Conservation (phyloP, 2,888 invertebrate genomes). For the Perdita meconis region DNA sequence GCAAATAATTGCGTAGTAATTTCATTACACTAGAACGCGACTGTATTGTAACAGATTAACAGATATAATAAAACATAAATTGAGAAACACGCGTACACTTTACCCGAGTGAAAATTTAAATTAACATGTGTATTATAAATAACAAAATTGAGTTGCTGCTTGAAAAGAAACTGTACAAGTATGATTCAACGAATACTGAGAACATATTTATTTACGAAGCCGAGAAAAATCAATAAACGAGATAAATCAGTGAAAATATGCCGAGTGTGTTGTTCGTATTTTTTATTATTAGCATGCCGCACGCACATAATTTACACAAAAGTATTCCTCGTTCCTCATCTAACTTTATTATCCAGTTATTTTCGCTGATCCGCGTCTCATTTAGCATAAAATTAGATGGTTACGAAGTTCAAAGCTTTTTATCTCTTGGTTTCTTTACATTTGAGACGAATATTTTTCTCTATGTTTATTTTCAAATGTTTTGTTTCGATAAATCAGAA, state of each 20-base stretch:
- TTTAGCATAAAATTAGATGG: conserved; percentile 25
- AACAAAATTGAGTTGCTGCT: too few species aligned
- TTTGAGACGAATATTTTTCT: neutral
- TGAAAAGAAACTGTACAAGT: neutral
- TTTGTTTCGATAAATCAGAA: neutral
- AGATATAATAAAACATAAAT: neutral
- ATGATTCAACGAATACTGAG: neutral
- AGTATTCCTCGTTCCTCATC: conserved; percentile 8
- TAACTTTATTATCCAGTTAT: conserved; percentile 19
- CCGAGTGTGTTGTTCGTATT: neutral
- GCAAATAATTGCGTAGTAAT: neutral
- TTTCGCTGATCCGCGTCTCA: conserved; percentile 12
- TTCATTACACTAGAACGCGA: neutral
- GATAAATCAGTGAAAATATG: conserved; percentile 18
- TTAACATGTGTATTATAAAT: too few species aligned
- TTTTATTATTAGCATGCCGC: conserved; percentile 20
- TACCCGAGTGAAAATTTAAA: too few species aligned
- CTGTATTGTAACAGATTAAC: neutral
- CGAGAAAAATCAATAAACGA: neutral
- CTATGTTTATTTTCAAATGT: neutral
- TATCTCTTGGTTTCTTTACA: neutral
- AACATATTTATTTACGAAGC: neutral
- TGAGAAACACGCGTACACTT: neutral
- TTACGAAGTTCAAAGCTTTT: conserved; percentile 1
- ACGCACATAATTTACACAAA: conserved; percentile 14